Evolutionary conservation across 1,140 invertebrate species (phyloP), one percentile per base, ranked within the genome.

Genomic region (Trichoplusia ni): DNA sequence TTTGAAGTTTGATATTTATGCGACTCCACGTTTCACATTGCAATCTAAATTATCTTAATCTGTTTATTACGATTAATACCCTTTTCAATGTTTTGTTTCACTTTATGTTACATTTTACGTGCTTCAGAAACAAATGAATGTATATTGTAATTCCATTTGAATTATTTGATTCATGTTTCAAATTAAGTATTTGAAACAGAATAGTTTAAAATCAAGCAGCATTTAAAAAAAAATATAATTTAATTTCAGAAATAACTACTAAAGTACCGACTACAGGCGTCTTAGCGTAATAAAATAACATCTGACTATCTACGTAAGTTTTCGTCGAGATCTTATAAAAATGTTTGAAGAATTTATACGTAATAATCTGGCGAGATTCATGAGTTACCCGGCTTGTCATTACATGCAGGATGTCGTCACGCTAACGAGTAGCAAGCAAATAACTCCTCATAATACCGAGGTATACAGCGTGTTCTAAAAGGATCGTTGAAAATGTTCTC

Each of bases 341-440:
- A 35, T 33, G 13, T 40, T 58, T n/a, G 5, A 38, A 51, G 19
- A 54, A 63, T 67, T 65, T 65, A 58, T 47, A 70, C 60, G 29
- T 58, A 31, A 44, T 72, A 69, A 70, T 72, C 58, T 63, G 44
- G 38, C 21, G 58, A 71, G 64, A 70, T 63, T 73, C 64, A 58
- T 58, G 44, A 75, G 65, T 71, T 58, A 53, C 58, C 60, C 65
- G 49, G 72, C 69, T 73, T 77, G 73, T 75, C 72, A 73, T 81
- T 81, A 81, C 69, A 75, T 54, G 65, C 70, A 76, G 75, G 70
- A 79, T 73, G 73, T 77, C 64, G 68, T 73, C 54, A 67, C 40
- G 67, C 77, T 86, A 84, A 86, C 77, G 79, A 86, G 81, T 67
- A 67, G 56, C 69, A 58, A 73, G 73, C 79, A 83, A 79, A 84